A percentile compares a stretch with the other conserved stretches of the same genome.
These are phyloP conservation scores for Drosophila mulleri DNA, from an alignment of 2,888 invertebrate species.

Conservation along the genomic window DNA sequence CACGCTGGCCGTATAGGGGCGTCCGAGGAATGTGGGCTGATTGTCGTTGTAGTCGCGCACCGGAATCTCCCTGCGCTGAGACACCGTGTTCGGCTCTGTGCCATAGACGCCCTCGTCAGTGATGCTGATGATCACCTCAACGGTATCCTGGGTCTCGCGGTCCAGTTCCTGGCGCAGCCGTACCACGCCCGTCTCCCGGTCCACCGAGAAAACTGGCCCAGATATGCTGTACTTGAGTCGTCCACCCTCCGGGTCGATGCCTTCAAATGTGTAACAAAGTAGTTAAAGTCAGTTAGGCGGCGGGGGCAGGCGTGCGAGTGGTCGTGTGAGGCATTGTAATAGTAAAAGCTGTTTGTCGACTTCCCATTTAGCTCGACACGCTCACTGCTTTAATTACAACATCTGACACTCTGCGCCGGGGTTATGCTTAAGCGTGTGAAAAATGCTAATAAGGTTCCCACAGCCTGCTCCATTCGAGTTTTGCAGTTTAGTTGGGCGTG, in stretches of 20 bases:
- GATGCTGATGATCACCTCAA: constrained; percentile 93
- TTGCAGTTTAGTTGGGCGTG: constrained; percentile 60
- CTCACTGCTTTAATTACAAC: constrained; percentile 73
- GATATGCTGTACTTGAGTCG: constrained; percentile 91
- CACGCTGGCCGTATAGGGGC: constrained; percentile 90
- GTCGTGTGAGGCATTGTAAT: constrained; percentile 10
- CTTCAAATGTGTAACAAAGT: constrained; percentile 83
- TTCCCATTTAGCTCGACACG: constrained; percentile 61
- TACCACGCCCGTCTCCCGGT: constrained; percentile 90
- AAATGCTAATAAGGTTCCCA: constrained; percentile 82
- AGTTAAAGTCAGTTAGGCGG: constrained; percentile 18
- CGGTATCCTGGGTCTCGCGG: constrained; percentile 88
- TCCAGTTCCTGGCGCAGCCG: constrained; percentile 90
- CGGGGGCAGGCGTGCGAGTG: neutral
- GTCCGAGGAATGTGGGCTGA: constrained; percentile 89
- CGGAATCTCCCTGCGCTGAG: constrained; percentile 90
- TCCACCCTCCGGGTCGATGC: constrained; percentile 91
- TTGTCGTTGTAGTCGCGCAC: constrained; percentile 93
- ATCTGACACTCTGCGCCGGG: constrained; percentile 45
- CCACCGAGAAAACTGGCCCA: constrained; percentile 92
- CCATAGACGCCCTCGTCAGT: constrained; percentile 90
- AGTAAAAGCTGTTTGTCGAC: constrained; percentile 64
- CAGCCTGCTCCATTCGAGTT: constrained; percentile 68
- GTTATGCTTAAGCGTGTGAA: constrained; percentile 78
- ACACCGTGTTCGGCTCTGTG: constrained; percentile 92